These are phyloP conservation scores for Nymphicus hollandicus DNA, from an alignment of 2,113 vertebrate species.

Conservation along the genomic window DNA sequence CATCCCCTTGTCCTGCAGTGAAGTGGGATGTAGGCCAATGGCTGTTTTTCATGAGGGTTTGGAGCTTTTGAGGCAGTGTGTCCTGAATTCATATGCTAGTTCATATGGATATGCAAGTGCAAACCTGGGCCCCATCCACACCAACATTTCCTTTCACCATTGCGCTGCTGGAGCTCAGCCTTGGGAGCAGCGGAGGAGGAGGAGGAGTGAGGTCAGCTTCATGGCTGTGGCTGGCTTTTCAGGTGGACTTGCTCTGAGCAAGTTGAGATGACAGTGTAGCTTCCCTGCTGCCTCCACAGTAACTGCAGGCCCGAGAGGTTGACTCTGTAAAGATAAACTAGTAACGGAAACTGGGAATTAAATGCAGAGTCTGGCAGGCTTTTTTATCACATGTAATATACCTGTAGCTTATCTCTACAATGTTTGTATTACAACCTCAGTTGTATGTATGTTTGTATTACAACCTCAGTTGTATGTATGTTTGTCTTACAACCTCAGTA, in stretches of 20 bases:
- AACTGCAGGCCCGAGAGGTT: background rate
- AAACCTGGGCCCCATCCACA: too few species aligned
- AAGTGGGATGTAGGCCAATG: fast-evolving
- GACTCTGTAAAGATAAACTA: background rate
- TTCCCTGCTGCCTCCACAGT: background rate
- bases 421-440: too few species aligned
- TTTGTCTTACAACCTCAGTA: background rate
- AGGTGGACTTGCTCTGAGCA: background rate
- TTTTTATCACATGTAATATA: background rate
- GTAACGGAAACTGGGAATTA: background rate
- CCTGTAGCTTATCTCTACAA: background rate
- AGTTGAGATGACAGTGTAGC: background rate
- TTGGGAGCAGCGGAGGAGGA: background rate
- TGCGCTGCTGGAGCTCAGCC: background rate
- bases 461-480: background rate
- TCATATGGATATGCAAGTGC: background rate
- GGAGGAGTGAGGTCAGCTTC: background rate
- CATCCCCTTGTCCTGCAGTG: fast-evolving
- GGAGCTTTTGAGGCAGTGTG: background rate
- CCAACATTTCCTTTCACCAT: background rate
- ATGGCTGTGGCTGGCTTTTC: background rate
- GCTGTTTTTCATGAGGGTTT: background rate
- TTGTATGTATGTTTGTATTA: background rate
- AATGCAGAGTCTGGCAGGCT: background rate
- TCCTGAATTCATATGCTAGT: background rate